phyloP scores from a whole-genome alignment of 2,888 invertebrate species.

The Drosophila neonasuta region DNA sequence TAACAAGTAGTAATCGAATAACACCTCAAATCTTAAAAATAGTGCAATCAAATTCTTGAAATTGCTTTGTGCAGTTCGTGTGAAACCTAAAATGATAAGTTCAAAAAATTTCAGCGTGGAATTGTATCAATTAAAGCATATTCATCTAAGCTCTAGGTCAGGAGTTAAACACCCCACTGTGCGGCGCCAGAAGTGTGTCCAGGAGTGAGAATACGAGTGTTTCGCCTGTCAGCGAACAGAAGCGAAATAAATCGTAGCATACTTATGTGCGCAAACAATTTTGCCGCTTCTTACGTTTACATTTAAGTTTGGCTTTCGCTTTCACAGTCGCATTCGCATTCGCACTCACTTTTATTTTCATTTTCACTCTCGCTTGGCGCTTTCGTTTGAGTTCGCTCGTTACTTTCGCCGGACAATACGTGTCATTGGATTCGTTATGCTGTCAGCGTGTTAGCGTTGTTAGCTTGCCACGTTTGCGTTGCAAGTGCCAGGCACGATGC shows the following conservation, averaged over 20 bases:
- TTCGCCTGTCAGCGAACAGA: slow-evolving; percentile 44
- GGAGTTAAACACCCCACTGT: no score
- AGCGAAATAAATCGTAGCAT: slow-evolving; percentile 72
- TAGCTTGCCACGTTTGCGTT: slow-evolving; percentile 5
- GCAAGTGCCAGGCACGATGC: background rate
- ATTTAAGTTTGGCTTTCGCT: slow-evolving; percentile 22
- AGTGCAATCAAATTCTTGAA: no score
- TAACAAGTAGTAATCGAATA: no score
- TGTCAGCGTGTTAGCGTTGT: slow-evolving; percentile 49
- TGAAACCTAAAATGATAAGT: no score
- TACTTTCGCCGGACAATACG: slow-evolving; percentile 53
- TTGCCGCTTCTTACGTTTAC: slow-evolving; percentile 27
- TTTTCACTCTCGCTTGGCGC: slow-evolving; percentile 23
- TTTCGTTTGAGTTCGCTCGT: slow-evolving; percentile 16
- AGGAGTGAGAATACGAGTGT: background rate
- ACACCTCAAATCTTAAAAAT: no score
- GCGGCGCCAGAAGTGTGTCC: background rate
- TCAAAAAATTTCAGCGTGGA: no score
- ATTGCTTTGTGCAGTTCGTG: no score
- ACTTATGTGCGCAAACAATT: slow-evolving; percentile 68
- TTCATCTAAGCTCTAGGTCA: no score
- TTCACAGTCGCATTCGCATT: slow-evolving; percentile 17
- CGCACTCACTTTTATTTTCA: slow-evolving; percentile 12
- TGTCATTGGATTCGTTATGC: slow-evolving; percentile 73
- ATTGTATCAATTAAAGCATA: no score